Percentiles rank a stretch among this genome's conserved stretches.
Conservation (phyloP, 2,888 invertebrate genomes). For the Monochamus alternatus region DNA sequence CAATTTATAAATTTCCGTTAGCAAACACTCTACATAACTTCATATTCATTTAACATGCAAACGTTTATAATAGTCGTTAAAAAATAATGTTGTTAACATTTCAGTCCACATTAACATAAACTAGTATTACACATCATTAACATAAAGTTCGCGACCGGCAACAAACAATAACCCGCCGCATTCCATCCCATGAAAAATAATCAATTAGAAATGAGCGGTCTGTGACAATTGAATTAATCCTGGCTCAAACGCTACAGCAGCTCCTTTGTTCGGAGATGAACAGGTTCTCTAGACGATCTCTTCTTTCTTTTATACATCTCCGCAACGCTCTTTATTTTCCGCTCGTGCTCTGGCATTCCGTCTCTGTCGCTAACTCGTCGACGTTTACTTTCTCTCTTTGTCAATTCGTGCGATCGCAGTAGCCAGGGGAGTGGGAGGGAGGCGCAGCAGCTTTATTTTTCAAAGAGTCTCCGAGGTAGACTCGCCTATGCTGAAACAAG, state of each 20-base stretch:
- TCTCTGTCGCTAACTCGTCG: neutral
- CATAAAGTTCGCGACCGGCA: neutral
- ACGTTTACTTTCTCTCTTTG: neutral
- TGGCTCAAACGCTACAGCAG: conserved; percentile 57
- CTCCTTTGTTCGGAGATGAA: conserved; percentile 64
- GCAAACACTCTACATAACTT: neutral
- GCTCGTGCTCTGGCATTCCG: conserved; percentile 12
- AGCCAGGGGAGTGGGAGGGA: conserved; percentile 17
- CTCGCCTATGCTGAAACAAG: conserved; percentile 51
- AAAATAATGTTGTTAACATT: neutral
- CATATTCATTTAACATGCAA: neutral
- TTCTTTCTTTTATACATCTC: conserved; percentile 56
- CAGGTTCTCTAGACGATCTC: conserved; percentile 64
- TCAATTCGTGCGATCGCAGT: conserved; percentile 6
- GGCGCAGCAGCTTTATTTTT: conserved; percentile 38
- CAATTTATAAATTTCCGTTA: too few relatives aligned
- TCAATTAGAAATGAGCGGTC: conserved; percentile 49
- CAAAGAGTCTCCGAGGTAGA: conserved; percentile 44
- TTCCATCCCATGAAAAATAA: conserved; percentile 27
- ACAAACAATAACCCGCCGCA: neutral
- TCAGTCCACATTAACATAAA: neutral
- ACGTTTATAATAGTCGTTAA: neutral
- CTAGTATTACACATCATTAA: neutral
- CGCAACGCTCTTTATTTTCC: conserved; percentile 18
- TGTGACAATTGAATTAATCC: conserved; percentile 60